Conservation (phyloP, 2,888 invertebrate species). For the Eupithecia vulgata region DNA sequence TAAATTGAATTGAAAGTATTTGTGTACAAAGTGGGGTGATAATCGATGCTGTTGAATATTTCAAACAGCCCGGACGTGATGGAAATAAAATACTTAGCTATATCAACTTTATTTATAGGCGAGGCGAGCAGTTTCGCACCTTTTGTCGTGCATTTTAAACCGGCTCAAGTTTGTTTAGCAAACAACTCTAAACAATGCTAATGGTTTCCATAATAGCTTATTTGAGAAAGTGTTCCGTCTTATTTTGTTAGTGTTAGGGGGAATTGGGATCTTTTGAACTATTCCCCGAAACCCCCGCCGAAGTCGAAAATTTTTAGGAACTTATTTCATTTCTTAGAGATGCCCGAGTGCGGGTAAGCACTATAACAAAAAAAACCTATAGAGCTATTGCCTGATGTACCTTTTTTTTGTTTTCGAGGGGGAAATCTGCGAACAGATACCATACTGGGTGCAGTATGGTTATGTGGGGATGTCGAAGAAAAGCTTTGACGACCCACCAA, state of each 20-base stretch:
- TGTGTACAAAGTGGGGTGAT: constrained; percentile 77
- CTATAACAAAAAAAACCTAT: too few species aligned
- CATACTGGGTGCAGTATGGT: too few species aligned
- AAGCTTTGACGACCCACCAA: too few species aligned
- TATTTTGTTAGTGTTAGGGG: constrained; percentile 16
- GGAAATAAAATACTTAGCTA: constrained; percentile 61
- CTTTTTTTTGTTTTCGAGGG: too few species aligned
- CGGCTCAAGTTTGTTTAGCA: constrained; percentile 57
- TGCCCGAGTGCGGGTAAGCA: too few species aligned
- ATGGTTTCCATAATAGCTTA: constrained; percentile 58
- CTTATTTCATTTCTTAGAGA: too few species aligned
- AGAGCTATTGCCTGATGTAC: too few species aligned
- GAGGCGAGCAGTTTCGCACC: constrained; percentile 51
- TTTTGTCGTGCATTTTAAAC: constrained; percentile 61
- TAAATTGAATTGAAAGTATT: constrained; percentile 76
- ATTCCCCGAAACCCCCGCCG: too few species aligned
- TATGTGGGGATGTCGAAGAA: too few species aligned
- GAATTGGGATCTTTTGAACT: not conserved
- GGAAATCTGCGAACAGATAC: too few species aligned
- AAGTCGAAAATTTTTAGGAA: too few species aligned
- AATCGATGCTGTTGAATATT: constrained; percentile 80
- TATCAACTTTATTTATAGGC: constrained; percentile 38
- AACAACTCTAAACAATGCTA: constrained; percentile 58
- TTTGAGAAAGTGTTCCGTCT: constrained; percentile 43
- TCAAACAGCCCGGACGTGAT: constrained; percentile 72